Conservation (phyloP, 2,113 vertebrate species). For the Nannospalax galili region DNA sequence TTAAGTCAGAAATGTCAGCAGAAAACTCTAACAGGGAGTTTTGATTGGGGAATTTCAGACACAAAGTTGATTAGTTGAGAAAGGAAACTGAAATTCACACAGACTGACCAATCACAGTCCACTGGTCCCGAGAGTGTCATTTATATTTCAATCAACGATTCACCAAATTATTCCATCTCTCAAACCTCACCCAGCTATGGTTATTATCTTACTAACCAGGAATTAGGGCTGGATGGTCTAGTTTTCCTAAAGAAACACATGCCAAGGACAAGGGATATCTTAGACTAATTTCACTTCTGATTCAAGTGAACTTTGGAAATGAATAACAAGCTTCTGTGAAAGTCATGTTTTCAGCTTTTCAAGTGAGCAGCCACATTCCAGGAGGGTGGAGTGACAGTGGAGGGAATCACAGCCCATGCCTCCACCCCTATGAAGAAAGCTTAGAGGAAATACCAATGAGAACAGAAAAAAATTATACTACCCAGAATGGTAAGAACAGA, state of each 20-base stretch:
- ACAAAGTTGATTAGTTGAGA: conserved; percentile 3
- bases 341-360: conserved; percentile 66
- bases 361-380: conserved; percentile 66
- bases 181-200: conserved; percentile 31
- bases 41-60: conserved; percentile 5
- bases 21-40: background rate
- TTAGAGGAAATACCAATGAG: conserved; percentile 48
- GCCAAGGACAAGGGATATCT: conserved; percentile 7
- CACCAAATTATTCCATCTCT: conserved; percentile 59
- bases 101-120: conserved; percentile 41
- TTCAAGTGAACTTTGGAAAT: conserved; percentile 11
- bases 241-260: background rate
- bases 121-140: conserved; percentile 30
- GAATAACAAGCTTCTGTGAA: conserved; percentile 61
- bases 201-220: conserved; percentile 58
- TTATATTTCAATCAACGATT: conserved; percentile 54
- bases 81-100: conserved; percentile 52
- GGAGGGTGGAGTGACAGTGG: conserved; percentile 66
- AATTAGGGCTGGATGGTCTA: conserved; percentile 48
- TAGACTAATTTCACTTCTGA: conserved; percentile 49
- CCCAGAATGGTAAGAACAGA: conserved; percentile 60
- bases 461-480: conserved; percentile 47
- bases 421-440: conserved; percentile 65
- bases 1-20: conserved; percentile 44
- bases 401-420: conserved; percentile 33